phyloP scores from a whole-genome alignment of 2,113 vertebrate genomes.

The Vanacampus margaritifer region DNA sequence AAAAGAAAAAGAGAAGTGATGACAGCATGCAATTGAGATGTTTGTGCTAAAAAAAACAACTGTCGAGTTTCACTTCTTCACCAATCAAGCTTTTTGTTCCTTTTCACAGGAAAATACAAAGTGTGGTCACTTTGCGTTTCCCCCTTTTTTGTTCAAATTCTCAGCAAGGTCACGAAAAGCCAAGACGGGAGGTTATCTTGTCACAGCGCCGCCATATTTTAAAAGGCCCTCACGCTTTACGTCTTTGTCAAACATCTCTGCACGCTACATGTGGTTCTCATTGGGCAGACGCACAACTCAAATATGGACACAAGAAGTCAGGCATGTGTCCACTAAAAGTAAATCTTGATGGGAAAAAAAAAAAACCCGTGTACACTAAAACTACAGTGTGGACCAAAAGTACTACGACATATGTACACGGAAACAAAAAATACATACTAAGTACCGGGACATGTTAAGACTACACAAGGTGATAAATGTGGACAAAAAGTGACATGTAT shows the following conservation, averaged over 20 bases:
- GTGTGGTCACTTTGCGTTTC: background rate
- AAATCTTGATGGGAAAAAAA: no score
- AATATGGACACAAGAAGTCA: background rate
- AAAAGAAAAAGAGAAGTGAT: background rate
- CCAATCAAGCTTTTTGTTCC: background rate
- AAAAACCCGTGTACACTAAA: background rate
- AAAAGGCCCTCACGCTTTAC: background rate
- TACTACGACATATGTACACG: no score
- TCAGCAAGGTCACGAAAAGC: background rate
- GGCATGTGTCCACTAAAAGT: background rate
- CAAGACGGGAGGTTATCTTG: background rate
- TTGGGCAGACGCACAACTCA: background rate
- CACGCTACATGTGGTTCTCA: background rate
- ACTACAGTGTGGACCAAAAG: no score
- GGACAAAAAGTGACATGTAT: no score
- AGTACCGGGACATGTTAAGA: background rate
- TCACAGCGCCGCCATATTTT: background rate
- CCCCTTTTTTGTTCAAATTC: background rate
- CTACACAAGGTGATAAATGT: no score
- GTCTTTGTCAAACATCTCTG: background rate
- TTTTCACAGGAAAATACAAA: background rate
- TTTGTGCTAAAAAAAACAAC: constrained; percentile 7
- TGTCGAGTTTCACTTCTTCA: constrained; percentile 8
- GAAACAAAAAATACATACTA: background rate
- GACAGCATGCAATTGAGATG: background rate